Percentiles rank a stretch among this genome's conserved stretches.
These are phyloP conservation scores for Apogon hyalosoma DNA, from an alignment of 2,797 vertebrate species.

Conservation along the genomic window DNA sequence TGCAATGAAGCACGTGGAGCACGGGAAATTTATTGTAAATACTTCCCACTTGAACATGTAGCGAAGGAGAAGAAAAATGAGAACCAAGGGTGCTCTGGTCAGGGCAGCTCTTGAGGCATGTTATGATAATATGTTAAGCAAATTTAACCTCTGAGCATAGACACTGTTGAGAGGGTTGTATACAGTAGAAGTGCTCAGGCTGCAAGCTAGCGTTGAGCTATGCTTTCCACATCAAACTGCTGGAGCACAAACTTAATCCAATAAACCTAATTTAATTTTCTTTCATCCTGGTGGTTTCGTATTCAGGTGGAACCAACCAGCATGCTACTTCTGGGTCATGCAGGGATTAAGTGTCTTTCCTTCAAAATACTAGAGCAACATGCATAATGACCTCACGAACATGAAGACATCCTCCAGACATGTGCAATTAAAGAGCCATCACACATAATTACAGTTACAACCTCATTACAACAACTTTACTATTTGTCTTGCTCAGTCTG, in stretches of 20 bases:
- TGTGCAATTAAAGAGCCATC: constrained; percentile 2
- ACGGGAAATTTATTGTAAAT: background rate
- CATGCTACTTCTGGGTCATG: background rate
- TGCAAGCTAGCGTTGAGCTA: background rate
- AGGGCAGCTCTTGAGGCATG: background rate
- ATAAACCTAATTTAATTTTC: constrained; percentile 16
- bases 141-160: background rate
- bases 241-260: constrained; percentile 23
- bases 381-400: background rate
- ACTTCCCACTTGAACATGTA: background rate
- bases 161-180: background rate
- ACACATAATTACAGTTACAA: constrained; percentile 1
- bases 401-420: constrained; percentile 4
- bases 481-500: background rate
- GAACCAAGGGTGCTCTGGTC: background rate
- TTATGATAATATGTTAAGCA: background rate
- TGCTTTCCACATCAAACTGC: constrained; percentile 5
- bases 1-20: background rate
- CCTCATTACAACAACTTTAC: background rate
- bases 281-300: background rate
- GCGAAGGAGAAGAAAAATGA: background rate
- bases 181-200: background rate
- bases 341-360: constrained; percentile 1
- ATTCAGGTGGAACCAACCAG: constrained; percentile 8
- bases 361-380: constrained; percentile 11